Evolutionary conservation across 2,797 vertebrate species (phyloP).

Genomic region (Labroides dimidiatus): DNA sequence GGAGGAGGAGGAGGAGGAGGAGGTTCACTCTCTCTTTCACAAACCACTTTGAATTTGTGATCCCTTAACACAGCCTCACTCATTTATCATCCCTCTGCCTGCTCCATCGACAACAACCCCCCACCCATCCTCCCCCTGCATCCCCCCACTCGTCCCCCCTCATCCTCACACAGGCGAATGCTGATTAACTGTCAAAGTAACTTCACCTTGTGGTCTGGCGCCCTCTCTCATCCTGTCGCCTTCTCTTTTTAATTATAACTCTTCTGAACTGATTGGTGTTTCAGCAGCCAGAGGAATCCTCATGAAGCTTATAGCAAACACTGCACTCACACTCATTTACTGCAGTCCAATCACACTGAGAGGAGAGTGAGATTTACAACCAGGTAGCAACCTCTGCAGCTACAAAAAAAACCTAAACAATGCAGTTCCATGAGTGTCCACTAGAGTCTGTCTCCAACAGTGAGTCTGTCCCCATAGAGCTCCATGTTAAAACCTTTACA

Average conservation of each 20-base stretch:
- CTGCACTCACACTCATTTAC: neutral
- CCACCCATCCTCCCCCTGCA: neutral
- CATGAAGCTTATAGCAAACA: neutral
- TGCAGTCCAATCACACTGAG: neutral
- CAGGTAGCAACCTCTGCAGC: neutral
- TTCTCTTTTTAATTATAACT: neutral
- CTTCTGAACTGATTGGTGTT: neutral
- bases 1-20: conserved; percentile 11
- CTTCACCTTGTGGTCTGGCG: neutral
- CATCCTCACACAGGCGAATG: neutral
- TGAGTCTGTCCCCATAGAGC: too few species aligned
- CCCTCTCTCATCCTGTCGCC: neutral
- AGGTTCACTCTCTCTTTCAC: conserved; percentile 66
- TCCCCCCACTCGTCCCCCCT: neutral
- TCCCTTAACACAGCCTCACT: conserved; percentile 66
- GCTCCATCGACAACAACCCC: neutral
- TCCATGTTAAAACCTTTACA: too few species aligned
- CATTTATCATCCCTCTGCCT: conserved; percentile 57
- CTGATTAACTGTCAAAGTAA: neutral
- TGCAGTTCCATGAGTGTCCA: neutral
- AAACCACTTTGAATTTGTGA: conserved; percentile 76
- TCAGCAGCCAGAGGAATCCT: neutral
- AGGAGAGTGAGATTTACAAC: neutral
- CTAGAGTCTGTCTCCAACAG: too few species aligned
- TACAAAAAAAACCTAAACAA: neutral